These are phyloP conservation scores for Ellobium chinense DNA, from an alignment of 2,888 invertebrate species.

Conservation along the genomic window DNA sequence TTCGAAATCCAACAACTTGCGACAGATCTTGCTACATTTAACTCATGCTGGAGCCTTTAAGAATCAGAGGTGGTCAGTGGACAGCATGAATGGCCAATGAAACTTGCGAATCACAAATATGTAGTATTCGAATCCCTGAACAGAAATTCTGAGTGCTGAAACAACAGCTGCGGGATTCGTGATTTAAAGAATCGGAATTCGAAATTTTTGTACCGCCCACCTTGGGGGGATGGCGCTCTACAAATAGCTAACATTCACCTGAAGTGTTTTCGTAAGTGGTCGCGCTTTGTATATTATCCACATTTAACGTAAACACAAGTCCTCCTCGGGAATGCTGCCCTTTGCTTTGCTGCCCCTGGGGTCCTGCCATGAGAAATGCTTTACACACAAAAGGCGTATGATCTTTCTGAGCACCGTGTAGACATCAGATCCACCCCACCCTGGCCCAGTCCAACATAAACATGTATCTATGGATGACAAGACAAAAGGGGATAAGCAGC, in stretches of 20 bases:
- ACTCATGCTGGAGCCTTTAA: too few relatives aligned
- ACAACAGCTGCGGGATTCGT: too few relatives aligned
- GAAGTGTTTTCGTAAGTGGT: background rate
- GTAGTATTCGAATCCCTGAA: too few relatives aligned
- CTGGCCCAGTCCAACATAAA: background rate
- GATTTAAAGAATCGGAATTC: too few relatives aligned
- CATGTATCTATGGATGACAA: conserved; percentile 2
- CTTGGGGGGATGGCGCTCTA: background rate
- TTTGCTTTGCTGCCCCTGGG: background rate
- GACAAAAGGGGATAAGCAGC: background rate
- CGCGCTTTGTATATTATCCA: background rate
- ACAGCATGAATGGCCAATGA: too few relatives aligned
- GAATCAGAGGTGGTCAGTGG: too few relatives aligned
- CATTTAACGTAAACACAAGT: conserved; percentile 4
- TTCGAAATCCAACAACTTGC: too few relatives aligned
- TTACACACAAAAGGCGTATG: background rate
- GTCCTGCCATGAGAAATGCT: background rate
- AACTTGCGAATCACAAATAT: too few relatives aligned
- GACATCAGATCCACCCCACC: background rate
- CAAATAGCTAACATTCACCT: background rate
- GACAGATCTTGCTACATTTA: too few relatives aligned
- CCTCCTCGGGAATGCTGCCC: background rate
- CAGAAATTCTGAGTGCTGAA: too few relatives aligned
- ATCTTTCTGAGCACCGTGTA: background rate
- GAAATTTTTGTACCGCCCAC: too few relatives aligned